phyloP scores from a whole-genome alignment of 2,888 invertebrate species.

The Melanargia galathea region DNA sequence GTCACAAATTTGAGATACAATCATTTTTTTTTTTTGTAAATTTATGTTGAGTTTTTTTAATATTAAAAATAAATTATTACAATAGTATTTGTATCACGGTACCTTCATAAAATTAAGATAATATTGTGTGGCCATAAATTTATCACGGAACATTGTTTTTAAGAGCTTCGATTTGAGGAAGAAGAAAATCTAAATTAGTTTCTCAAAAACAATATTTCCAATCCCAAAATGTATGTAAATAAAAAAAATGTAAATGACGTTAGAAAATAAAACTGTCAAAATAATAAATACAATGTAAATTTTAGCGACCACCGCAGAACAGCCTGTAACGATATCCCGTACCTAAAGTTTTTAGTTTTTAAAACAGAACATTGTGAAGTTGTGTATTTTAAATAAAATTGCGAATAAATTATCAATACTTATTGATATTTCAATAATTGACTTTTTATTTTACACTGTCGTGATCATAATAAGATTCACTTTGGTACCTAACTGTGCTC shows the following conservation, averaged over 20 bases:
- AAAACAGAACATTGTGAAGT: slow-evolving; percentile 80
- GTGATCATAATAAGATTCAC: neutral
- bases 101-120: slow-evolving; percentile 74
- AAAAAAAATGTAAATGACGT: slow-evolving; percentile 69
- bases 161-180: slow-evolving; percentile 44
- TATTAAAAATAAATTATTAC: slow-evolving; percentile 13
- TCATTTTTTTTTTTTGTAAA: slow-evolving; percentile 36
- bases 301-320: slow-evolving; percentile 72
- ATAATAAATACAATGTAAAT: slow-evolving; percentile 61
- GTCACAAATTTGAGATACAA: slow-evolving; percentile 36
- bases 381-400: slow-evolving; percentile 83
- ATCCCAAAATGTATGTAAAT: slow-evolving; percentile 70
- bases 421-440: slow-evolving; percentile 75
- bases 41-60: slow-evolving; percentile 12
- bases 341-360: slow-evolving; percentile 80
- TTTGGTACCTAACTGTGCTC: too few species aligned
- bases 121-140: slow-evolving; percentile 75
- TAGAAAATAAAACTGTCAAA: slow-evolving; percentile 66
- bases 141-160: slow-evolving; percentile 55
- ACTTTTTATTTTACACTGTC: slow-evolving; percentile 45
- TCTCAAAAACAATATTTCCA: slow-evolving; percentile 51
- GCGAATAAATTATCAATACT: slow-evolving; percentile 80
- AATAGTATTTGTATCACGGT: slow-evolving; percentile 62
- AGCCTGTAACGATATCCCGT: slow-evolving; percentile 76
- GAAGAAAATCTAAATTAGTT: slow-evolving; percentile 23